Percentiles rank a stretch among this genome's conserved stretches.
Evolutionary conservation across 23 tunicate species (phyloP).

Genomic region (Clavelina lepadiformis): DNA sequence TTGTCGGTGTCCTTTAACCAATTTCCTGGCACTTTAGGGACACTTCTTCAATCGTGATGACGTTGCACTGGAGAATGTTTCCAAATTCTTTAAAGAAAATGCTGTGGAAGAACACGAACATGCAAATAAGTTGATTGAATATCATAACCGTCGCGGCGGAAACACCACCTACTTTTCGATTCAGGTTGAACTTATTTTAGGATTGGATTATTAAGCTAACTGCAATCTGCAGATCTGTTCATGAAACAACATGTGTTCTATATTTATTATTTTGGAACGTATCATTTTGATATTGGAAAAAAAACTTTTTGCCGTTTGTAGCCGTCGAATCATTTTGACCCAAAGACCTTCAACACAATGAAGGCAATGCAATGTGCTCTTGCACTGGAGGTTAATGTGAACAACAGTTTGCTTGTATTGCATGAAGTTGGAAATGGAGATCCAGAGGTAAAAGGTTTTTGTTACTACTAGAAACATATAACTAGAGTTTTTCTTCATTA

Average conservation of each 20-base stretch:
- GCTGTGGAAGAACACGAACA: conserved; percentile 81
- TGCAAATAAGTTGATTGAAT: conserved; percentile 61
- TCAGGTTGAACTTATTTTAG: conserved; percentile 17
- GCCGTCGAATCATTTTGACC: conserved; percentile 67
- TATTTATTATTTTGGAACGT: too few species aligned
- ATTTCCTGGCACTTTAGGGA: conserved; percentile 26
- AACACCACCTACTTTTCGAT: conserved; percentile 40
- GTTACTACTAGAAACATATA: too few species aligned
- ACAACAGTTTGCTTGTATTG: conserved; percentile 69
- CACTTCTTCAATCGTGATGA: conserved; percentile 84
- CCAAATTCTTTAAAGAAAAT: conserved; percentile 57
- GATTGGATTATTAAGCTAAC: not conserved
- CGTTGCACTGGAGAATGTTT: conserved; percentile 79
- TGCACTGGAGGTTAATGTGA: conserved; percentile 74
- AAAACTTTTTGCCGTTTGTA: too few species aligned
- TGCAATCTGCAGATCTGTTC: too few species aligned
- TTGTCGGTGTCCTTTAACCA: too few species aligned
- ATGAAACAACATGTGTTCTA: too few species aligned
- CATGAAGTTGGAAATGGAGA: conserved; percentile 58
- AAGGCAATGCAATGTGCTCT: conserved; percentile 90
- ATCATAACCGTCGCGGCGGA: conserved; percentile 84
- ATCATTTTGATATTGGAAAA: too few species aligned
- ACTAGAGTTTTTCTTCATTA: too few species aligned
- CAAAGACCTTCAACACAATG: conserved; percentile 49
- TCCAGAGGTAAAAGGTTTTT: conserved; percentile 54